These are phyloP conservation scores for Macaria liturata DNA, from an alignment of 2,888 invertebrate genomes.

Conservation along the genomic window DNA sequence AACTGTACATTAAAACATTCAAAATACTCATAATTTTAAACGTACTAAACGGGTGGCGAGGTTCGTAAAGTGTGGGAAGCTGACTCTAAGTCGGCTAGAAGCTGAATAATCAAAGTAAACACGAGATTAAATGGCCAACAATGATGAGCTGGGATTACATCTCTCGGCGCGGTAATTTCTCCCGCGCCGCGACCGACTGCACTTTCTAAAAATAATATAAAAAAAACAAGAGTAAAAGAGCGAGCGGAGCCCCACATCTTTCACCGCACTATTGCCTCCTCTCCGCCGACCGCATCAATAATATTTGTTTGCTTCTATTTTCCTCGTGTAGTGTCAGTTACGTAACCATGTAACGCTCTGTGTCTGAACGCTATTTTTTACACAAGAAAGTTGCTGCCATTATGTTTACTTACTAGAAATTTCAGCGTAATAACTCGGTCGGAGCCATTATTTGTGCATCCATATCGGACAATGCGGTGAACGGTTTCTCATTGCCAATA, in stretches of 20 bases:
- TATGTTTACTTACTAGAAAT: constrained; percentile 45
- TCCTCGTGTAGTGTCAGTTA: constrained; percentile 20
- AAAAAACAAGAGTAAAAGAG: constrained; percentile 75
- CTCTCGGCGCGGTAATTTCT: constrained; percentile 74
- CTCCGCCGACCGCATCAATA: constrained; percentile 42
- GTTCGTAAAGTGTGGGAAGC: constrained; percentile 16
- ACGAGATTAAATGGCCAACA: constrained; percentile 66
- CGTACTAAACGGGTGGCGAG: constrained; percentile 23
- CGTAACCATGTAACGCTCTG: constrained; percentile 18
- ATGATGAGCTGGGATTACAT: constrained; percentile 70
- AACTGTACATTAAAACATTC: constrained; percentile 13
- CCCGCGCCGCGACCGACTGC: constrained; percentile 73
- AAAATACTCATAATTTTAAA: constrained; percentile 7
- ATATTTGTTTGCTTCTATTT: constrained; percentile 37
- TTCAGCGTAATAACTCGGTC: constrained; percentile 46
- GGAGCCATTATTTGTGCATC: constrained; percentile 54
- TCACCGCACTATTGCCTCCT: constrained; percentile 73
- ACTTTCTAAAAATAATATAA: constrained; percentile 80
- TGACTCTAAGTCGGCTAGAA: constrained; percentile 24
- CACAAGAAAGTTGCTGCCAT: constrained; percentile 39
- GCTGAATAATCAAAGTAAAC: constrained; percentile 43
- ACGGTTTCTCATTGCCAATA: constrained; percentile 69
- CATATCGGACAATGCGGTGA: constrained; percentile 59
- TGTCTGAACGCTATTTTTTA: constrained; percentile 32
- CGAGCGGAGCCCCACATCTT: constrained; percentile 75